Evolutionary conservation across 2,797 vertebrate species (phyloP).

Genomic region (Cirrhinus molitorella): DNA sequence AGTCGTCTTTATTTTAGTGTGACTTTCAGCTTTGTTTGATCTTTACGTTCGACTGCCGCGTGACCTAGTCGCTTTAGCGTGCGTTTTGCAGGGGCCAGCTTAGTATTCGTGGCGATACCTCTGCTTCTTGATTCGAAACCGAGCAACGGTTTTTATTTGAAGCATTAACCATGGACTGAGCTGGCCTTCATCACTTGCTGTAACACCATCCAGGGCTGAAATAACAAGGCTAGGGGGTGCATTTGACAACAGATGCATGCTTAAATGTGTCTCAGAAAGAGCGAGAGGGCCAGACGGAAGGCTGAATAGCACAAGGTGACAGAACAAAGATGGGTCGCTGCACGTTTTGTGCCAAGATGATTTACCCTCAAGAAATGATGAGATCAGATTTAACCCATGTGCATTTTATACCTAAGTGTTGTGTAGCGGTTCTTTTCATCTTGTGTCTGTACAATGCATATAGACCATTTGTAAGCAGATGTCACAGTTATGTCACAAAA

Average conservation of each 20-base stretch:
- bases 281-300: constrained; percentile 34
- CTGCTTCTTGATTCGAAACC: constrained; percentile 3
- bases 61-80: constrained; percentile 23
- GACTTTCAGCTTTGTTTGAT: constrained; percentile 54
- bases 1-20: constrained; percentile 44
- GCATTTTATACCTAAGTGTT: constrained; percentile 36
- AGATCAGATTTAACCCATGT: constrained; percentile 23
- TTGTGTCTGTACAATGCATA: no score
- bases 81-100: constrained; percentile 47
- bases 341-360: constrained; percentile 37
- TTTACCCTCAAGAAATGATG: constrained; percentile 42
- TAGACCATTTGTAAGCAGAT: neutral
- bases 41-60: constrained; percentile 56
- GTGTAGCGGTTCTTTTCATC: neutral
- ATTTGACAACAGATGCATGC: constrained; percentile 41
- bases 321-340: constrained; percentile 9
- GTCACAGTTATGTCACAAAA: neutral
- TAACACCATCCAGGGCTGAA: constrained; percentile 33
- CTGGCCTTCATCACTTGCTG: constrained; percentile 33
- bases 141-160: constrained; percentile 20
- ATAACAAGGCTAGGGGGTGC: constrained; percentile 21
- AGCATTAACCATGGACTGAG: constrained; percentile 26
- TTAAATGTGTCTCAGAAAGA: constrained; percentile 42
- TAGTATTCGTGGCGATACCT: constrained; percentile 35
- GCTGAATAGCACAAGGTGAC: constrained; percentile 37